These are phyloP conservation scores for Crenuchus spilurus DNA, from an alignment of 2,797 vertebrate species.

Conservation along the genomic window DNA sequence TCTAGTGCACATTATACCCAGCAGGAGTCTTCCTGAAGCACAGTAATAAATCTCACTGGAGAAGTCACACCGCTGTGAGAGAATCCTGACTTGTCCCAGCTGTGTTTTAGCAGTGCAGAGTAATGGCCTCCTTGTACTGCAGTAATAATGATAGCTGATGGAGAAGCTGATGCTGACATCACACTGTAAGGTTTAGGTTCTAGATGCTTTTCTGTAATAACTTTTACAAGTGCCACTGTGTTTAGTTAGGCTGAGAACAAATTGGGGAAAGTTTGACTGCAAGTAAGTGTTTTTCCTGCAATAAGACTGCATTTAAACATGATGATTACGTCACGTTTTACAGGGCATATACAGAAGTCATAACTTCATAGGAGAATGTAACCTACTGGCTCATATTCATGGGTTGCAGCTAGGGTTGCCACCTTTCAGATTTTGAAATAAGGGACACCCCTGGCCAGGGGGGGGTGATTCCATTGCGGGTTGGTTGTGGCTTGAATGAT, in stretches of 20 bases:
- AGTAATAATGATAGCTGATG: not conserved
- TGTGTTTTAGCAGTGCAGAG: not conserved
- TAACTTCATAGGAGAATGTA: no score
- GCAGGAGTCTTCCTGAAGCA: conserved; percentile 12
- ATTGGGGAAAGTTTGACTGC: not conserved
- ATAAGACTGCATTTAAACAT: no score
- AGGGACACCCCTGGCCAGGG: no score
- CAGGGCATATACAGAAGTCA: not conserved
- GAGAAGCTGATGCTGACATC: not conserved
- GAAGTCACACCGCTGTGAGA: not conserved
- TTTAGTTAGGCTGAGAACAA: not conserved
- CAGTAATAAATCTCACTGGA: conserved; percentile 18
- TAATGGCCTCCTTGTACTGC: not conserved
- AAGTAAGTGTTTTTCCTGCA: no score
- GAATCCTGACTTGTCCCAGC: not conserved
- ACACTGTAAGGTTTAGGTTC: not conserved
- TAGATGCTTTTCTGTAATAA: no score
- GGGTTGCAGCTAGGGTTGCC: no score
- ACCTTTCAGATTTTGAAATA: no score
- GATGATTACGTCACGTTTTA: no score
- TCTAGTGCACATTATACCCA: not conserved
- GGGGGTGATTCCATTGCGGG: no score
- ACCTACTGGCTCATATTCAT: no score
- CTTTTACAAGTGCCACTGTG: not conserved
- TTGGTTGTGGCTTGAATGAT: no score